Evolutionary conservation across 2,113 vertebrate genomes (phyloP).

Genomic region (Pleuronectes platessa): DNA sequence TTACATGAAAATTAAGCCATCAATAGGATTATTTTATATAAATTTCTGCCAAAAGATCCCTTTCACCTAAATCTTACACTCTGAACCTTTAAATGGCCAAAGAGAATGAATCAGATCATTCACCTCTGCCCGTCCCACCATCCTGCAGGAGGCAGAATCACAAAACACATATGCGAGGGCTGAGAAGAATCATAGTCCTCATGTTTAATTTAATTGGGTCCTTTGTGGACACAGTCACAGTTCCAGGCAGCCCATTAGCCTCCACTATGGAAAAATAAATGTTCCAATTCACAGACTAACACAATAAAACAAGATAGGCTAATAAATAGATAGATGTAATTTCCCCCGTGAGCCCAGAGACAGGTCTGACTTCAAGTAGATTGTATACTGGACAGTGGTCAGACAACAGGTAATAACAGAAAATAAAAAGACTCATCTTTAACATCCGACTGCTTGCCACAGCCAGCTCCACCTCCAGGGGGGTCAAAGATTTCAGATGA

Average conservation of each 20-base stretch:
- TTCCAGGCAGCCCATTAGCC: conserved; percentile 66
- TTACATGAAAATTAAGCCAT: no score
- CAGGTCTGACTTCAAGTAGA: conserved; percentile 23
- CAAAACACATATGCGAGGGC: conserved; percentile 19
- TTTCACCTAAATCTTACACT: not conserved
- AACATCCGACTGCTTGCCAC: conserved; percentile 9
- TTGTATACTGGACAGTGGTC: conserved; percentile 9
- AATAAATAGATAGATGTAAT: conserved; percentile 66
- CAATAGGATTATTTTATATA: no score
- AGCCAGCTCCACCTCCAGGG: not conserved
- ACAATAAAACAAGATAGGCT: conserved; percentile 59
- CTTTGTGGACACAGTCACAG: conserved; percentile 64
- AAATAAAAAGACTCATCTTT: conserved; percentile 34
- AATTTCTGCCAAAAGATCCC: no score
- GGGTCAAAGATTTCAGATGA: not conserved
- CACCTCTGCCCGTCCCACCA: conserved; percentile 13
- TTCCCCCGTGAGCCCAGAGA: conserved; percentile 53
- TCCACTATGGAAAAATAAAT: conserved; percentile 66
- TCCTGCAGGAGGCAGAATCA: conserved; percentile 30
- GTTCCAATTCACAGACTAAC: conserved; percentile 61
- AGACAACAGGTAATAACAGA: conserved; percentile 37
- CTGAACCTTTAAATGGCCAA: conserved; percentile 48
- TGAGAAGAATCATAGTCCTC: conserved; percentile 50
- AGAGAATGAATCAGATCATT: conserved; percentile 49
- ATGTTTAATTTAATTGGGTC: conserved; percentile 70